Base-by-base conservation (phyloP, 2,113 vertebrate species). In the Carassius gibelio region DNA sequence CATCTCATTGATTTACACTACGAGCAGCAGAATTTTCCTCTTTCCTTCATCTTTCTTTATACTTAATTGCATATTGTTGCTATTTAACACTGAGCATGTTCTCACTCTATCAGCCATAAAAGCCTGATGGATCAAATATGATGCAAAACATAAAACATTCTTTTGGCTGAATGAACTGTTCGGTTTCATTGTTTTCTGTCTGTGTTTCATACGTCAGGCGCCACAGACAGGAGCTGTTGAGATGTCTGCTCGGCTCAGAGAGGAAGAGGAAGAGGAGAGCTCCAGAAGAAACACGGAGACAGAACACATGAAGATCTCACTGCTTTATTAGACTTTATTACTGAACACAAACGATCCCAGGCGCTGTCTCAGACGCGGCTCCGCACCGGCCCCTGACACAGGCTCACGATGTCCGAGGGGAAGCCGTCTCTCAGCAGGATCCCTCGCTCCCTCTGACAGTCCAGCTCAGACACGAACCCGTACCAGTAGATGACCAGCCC, bases 401-500 rank as follows among this genome's bases (percentile, higher is more conserved):
- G 93, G 91, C 96, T 97, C 92, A 97, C 94, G 30, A 99, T 96
- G 93, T 98, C 96, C 3, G 95, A 94, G n/a, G 98, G 98, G 90
- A 99, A 99, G 89, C 94, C 93, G 92, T 98, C 97, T 92, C 97
- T 97, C 48, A 99, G 96, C 89, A 99, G 94, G 92, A 99, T 98
- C 30, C 98, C 98, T 86, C 98, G 93, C 82, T 97, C 96, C 52
- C 97, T 95, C 90, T 98, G 96, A 92, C 97, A 98, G 93, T 99
- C 98, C 88, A 99, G 93, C 89, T 99, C 98, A 59, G 95, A 95
- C 78, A 99, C 97, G 88, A 99, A 99, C 48, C 98, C 98, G 0
- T 98, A 97, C 98, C 98, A 99, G 89, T 99, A 99, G 94, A 99
- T 99, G 88, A 99, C 98, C 83, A 99, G 94, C 75, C 98, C 98